Evolutionary conservation across 2,113 vertebrate genomes (phyloP).

Genomic region (Vidua chalybeata): DNA sequence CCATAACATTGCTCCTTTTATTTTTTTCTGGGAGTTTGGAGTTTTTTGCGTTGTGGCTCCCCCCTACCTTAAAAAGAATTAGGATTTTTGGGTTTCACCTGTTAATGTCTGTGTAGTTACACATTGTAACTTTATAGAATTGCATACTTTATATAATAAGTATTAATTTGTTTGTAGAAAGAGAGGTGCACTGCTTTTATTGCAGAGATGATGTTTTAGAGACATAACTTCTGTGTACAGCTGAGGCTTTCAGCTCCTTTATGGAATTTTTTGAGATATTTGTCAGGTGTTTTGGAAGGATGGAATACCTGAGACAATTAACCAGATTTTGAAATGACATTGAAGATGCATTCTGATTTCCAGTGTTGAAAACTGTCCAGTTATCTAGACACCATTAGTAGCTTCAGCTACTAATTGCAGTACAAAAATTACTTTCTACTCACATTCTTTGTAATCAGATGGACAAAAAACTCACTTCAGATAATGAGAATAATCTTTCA

Average conservation of each 20-base stretch:
- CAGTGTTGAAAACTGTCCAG: neutral
- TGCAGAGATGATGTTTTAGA: neutral
- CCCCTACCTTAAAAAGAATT: neutral
- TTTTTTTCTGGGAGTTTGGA: too few species aligned
- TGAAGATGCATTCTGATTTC: neutral
- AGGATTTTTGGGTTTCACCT: neutral
- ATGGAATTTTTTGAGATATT: neutral
- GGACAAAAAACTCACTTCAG: neutral
- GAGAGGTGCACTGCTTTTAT: neutral
- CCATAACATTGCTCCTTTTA: accelerated
- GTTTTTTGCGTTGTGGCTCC: neutral
- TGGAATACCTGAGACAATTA: neutral
- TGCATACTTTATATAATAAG: neutral
- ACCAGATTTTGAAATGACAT: neutral
- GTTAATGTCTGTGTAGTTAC: neutral
- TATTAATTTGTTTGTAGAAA: neutral
- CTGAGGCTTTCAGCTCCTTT: neutral
- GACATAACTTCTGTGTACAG: neutral
- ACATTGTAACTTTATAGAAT: neutral
- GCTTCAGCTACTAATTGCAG: neutral
- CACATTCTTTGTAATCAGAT: neutral
- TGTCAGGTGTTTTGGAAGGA: neutral
- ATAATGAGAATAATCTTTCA: neutral
- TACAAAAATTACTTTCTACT: neutral
- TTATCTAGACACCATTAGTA: neutral